Evolutionary conservation across 2,113 vertebrate genomes (phyloP), one percentile per base, ranked within the genome.

Genomic region (Scopus umbretta): DNA sequence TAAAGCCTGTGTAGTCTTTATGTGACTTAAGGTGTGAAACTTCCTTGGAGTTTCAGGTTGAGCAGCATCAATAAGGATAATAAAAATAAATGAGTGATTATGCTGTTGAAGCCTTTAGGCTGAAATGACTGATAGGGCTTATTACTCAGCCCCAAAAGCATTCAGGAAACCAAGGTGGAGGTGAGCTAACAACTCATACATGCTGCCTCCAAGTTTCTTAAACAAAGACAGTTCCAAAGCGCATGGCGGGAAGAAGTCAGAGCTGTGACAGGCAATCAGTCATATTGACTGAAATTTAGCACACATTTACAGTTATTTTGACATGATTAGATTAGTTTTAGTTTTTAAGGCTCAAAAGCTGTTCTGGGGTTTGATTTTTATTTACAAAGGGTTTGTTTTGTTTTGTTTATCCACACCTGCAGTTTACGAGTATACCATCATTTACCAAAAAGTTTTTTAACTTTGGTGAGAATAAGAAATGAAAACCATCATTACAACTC

Each of bases 181-280:
- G 62, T 65, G 45, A 82, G 43, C 62, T 86, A 96, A 71, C 36
- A 93, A 79, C 29, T 87, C 25, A 43, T 43, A 70, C 26, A 32
- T 0, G 0, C 29, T 75, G 59, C 26, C 25, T 67, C 74, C 1
- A 6, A 85, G 13, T 38, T 96, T 73, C 71, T 94, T 65, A 91
- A 90, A 23, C 66, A 89, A 84, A 79, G 59, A 84, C 27, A 56
- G 62, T 76, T 92, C 53, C 71, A 78, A 78, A 96, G 38, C 0
- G 0, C 52, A 65, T 11, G 82, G 58, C 0, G 0, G 27, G 49
- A 91, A 82, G 85, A 91, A 91, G 75, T 68, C 45, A 55, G 34
- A 95, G 45, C 43, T 30, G 38, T 92, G 93, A 94, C 87, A 95
- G n/a, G 74, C 76, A 91, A 95, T 93, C 93, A 93, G 90, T 95